Evolutionary conservation across 2,888 invertebrate genomes (phyloP).

Genomic region (Callosobruchus maculatus): DNA sequence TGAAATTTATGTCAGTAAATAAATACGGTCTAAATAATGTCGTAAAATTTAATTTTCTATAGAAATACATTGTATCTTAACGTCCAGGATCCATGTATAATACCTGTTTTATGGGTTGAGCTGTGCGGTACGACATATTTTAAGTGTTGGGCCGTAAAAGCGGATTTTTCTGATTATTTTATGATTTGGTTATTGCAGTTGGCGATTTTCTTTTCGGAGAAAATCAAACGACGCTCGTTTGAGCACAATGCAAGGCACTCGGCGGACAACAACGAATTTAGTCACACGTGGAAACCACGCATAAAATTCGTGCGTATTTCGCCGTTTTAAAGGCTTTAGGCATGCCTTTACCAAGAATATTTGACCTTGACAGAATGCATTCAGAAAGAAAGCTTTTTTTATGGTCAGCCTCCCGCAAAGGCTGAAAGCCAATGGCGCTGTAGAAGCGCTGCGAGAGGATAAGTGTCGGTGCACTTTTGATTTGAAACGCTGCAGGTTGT

Average conservation of each 20-base stretch:
- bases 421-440: too few relatives aligned
- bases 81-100: constrained; percentile 35
- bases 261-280: background rate
- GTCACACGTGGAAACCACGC: background rate
- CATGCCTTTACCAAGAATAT: too few relatives aligned
- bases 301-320: background rate
- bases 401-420: too few relatives aligned
- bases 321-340: background rate
- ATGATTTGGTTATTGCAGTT: constrained; percentile 16
- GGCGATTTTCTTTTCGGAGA: constrained; percentile 15
- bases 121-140: constrained; percentile 27
- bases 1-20: constrained; percentile 28
- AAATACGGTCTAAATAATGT: constrained; percentile 25
- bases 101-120: constrained; percentile 31
- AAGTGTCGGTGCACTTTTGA: too few relatives aligned
- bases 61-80: constrained; percentile 39
- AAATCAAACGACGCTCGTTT: constrained; percentile 2
- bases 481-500: too few relatives aligned
- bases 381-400: too few relatives aligned
- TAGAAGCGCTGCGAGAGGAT: too few relatives aligned
- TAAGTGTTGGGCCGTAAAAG: constrained; percentile 14
- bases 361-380: background rate
- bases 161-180: constrained; percentile 16
- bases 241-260: background rate
- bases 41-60: constrained; percentile 37